Conservation (phyloP, 2,113 vertebrate species). For the Clarias batrachus region DNA sequence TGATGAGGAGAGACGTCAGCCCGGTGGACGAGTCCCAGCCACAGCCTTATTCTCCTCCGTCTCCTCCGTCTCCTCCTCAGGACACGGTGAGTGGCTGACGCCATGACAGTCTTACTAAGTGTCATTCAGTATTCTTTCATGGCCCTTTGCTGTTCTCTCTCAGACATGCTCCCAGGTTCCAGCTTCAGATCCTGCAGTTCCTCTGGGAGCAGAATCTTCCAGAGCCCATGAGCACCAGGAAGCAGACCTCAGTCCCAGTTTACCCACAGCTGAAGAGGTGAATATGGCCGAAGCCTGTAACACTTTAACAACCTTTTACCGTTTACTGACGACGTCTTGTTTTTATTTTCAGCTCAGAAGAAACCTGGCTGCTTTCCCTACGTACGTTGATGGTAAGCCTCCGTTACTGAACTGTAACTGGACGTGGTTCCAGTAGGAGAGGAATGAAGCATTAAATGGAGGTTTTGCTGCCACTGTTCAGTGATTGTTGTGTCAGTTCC, state of each 20-base stretch:
- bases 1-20: slow-evolving; percentile 92
- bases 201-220: slow-evolving; percentile 80
- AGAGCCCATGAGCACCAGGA: slow-evolving; percentile 74
- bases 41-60: slow-evolving; percentile 70
- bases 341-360: slow-evolving; percentile 84
- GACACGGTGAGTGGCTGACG: slow-evolving; percentile 28
- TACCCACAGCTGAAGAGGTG: slow-evolving; percentile 85
- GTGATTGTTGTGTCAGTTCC: slow-evolving; percentile 76
- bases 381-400: slow-evolving; percentile 93
- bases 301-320: too few relatives aligned
- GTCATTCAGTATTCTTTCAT: not conserved
- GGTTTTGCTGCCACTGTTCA: too few relatives aligned
- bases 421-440: not conserved
- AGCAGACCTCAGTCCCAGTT: slow-evolving; percentile 68
- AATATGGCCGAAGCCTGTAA: slow-evolving; percentile 45
- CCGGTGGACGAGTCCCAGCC: slow-evolving; percentile 81
- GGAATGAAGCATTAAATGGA: not conserved
- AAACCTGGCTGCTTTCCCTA: slow-evolving; percentile 92
- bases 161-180: slow-evolving; percentile 68
- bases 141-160: slow-evolving; percentile 30
- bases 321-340: slow-evolving; percentile 52
- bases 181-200: slow-evolving; percentile 78
- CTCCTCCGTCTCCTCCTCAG: slow-evolving; percentile 18
- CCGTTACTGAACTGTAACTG: not conserved
- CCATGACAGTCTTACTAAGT: not conserved